Evolutionary conservation across 2,113 vertebrate genomes (phyloP).

Genomic region (Stigmatopora nigra): DNA sequence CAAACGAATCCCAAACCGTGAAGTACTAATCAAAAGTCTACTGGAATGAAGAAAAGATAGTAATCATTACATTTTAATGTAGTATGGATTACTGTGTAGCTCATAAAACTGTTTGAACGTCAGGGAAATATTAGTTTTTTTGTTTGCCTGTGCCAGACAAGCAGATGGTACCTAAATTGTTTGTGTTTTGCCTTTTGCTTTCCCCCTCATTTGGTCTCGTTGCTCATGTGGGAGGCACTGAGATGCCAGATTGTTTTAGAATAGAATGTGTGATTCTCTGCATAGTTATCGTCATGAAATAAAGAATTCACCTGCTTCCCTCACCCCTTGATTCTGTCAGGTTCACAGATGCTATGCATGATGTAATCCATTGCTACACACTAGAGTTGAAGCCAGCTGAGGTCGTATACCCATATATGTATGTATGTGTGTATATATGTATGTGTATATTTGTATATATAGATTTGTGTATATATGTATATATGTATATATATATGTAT

Average conservation of each 20-base stretch:
- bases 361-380: not conserved
- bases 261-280: constrained; percentile 34
- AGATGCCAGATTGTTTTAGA: constrained; percentile 53
- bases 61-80: not conserved
- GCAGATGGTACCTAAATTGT: constrained; percentile 28
- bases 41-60: not conserved
- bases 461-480: no score
- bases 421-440: no score
- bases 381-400: constrained; percentile 9
- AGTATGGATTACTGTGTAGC: not conserved
- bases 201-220: not conserved
- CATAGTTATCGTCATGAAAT: constrained; percentile 32
- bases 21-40: not conserved
- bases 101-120: constrained; percentile 4
- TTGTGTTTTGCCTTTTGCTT: constrained; percentile 4
- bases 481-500: no score
- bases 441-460: no score
- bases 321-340: constrained; percentile 4
- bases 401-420: not conserved
- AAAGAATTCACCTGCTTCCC: constrained; percentile 14
- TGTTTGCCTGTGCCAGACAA: constrained; percentile 13
- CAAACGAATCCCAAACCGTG: not conserved
- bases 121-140: constrained; percentile 5
- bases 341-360: constrained; percentile 4
- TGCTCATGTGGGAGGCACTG: constrained; percentile 39